Conservation (phyloP, 2,797 vertebrate species). For the Ciconia nigra region DNA sequence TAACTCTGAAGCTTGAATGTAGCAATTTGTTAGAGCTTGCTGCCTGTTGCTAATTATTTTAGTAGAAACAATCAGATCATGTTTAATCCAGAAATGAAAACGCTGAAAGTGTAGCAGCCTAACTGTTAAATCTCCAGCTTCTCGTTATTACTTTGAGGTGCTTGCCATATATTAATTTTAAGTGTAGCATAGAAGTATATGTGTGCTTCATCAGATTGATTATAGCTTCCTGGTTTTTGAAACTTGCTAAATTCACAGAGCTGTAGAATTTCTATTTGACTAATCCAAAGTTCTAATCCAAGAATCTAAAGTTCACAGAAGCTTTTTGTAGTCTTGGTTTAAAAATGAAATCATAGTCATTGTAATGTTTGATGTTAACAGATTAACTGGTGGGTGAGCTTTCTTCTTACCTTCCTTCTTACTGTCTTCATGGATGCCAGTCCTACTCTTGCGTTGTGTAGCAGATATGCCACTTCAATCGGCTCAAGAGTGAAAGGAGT, state of each 20-base stretch:
- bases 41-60: neutral
- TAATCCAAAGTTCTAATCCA: neutral
- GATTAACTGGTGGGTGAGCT: neutral
- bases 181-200: neutral
- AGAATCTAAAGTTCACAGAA: neutral
- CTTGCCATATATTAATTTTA: neutral
- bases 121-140: neutral
- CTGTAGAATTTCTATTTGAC: neutral
- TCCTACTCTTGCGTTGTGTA: accelerated
- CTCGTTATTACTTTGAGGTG: neutral
- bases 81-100: neutral
- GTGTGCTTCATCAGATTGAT: neutral
- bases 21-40: neutral
- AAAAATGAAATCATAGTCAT: neutral
- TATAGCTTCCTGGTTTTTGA: neutral
- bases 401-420: neutral
- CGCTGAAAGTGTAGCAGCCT: neutral
- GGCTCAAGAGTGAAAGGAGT: neutral
- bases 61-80: neutral
- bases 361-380: neutral
- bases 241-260: neutral
- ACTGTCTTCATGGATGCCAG: neutral
- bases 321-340: neutral
- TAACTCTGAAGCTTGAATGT: neutral
- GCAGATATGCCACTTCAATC: neutral